A percentile compares a stretch with the other conserved stretches of the same genome.
phyloP scores from a whole-genome alignment of 1,140 invertebrate species.

The Microplitis mediator region DNA sequence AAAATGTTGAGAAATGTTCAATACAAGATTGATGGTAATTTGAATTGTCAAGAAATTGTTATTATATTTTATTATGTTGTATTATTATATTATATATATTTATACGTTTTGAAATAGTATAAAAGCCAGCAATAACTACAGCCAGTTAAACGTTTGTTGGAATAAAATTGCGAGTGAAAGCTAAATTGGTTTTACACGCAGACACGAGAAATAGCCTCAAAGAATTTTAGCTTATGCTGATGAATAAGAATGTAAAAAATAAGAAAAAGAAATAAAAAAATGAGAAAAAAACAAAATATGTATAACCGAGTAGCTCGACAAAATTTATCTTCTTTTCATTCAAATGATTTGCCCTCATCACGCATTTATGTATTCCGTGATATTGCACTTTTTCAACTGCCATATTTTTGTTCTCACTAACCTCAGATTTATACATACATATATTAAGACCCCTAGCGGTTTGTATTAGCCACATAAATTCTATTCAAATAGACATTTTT shows the following conservation, averaged over 20 bases:
- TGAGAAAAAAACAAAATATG: constrained; percentile 21
- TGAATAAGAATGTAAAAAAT: not conserved
- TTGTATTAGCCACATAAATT: constrained; percentile 56
- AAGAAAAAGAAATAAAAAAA: not conserved
- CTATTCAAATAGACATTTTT: constrained; percentile 23
- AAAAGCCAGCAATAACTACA: constrained; percentile 18
- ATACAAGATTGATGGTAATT: constrained; percentile 7
- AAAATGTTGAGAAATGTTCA: too few species aligned
- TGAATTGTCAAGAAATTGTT: not conserved
- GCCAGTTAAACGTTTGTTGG: not conserved
- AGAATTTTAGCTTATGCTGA: constrained; percentile 10
- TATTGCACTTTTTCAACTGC: constrained; percentile 56
- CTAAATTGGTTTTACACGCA: constrained; percentile 51
- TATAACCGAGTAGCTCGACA: constrained; percentile 41
- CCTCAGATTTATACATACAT: constrained; percentile 20
- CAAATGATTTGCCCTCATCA: constrained; percentile 55
- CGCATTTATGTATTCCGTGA: constrained; percentile 60
- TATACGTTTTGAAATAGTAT: constrained; percentile 29
- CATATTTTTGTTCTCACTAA: constrained; percentile 40
- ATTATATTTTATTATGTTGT: too few species aligned
- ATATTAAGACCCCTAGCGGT: constrained; percentile 50
- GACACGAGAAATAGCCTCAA: constrained; percentile 10
- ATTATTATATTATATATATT: constrained; percentile 15
- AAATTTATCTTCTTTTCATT: constrained; percentile 60
- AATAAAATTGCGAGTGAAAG: constrained; percentile 49